Evolutionary conservation across 2,797 vertebrate species (phyloP).

Genomic region (Pangasius macronema): DNA sequence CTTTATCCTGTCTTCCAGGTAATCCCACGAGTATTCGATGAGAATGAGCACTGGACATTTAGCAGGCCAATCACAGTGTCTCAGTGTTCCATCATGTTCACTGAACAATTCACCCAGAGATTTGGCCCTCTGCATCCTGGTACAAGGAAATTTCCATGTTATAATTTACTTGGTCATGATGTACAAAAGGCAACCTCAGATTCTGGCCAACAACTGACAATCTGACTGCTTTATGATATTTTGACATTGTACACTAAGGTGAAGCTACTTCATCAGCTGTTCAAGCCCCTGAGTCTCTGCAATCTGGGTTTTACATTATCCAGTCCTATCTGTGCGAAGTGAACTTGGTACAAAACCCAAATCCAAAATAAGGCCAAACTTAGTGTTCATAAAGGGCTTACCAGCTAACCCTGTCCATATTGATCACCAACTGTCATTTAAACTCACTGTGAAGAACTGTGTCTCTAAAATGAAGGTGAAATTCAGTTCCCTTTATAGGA

Average conservation of each 20-base stretch:
- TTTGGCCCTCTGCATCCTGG: not conserved
- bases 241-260: not conserved
- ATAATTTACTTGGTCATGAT: not conserved
- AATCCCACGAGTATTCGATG: not conserved
- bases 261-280: slow-evolving; percentile 1
- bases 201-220: slow-evolving; percentile 7
- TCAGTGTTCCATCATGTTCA: not conserved
- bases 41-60: slow-evolving; percentile 13
- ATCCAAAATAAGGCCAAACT: not conserved
- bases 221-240: not conserved
- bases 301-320: not conserved
- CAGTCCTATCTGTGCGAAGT: not conserved
- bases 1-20: not conserved
- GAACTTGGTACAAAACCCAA: not conserved
- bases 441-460: not conserved
- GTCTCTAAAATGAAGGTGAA: not conserved
- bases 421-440: not conserved
- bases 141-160: not conserved
- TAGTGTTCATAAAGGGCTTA: not conserved
- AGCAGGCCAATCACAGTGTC: not conserved
- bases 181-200: not conserved
- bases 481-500: not conserved
- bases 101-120: slow-evolving; percentile 10
- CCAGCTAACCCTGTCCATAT: not conserved
- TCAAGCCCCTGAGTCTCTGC: not conserved